Evolutionary conservation across 2,888 invertebrate species (phyloP).

Genomic region (Acrobasis suavella): DNA sequence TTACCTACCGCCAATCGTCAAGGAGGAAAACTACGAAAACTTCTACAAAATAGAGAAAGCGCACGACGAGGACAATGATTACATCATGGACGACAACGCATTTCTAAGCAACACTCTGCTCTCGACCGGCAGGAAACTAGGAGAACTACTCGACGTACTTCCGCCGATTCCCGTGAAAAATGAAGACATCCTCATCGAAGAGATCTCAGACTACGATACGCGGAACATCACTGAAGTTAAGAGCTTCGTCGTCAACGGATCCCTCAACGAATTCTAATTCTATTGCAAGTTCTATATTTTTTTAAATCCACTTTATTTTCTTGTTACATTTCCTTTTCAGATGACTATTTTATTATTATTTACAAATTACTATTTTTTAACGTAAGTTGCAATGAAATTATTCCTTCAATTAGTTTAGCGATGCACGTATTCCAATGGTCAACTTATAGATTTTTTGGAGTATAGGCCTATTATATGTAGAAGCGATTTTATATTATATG

Average conservation of each 20-base stretch:
- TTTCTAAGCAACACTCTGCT: slow-evolving; percentile 62
- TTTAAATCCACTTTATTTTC: slow-evolving; percentile 38
- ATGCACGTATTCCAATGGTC: slow-evolving; percentile 20
- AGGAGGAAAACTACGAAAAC: slow-evolving; percentile 68
- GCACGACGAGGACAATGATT: slow-evolving; percentile 46
- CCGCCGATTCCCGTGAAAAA: slow-evolving; percentile 69
- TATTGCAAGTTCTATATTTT: slow-evolving; percentile 41
- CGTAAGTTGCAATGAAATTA: slow-evolving; percentile 56
- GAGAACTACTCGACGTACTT: slow-evolving; percentile 62
- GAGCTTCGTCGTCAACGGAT: slow-evolving; percentile 67
- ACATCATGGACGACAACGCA: slow-evolving; percentile 41
- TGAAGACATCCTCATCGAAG: slow-evolving; percentile 68
- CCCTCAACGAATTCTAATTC: slow-evolving; percentile 51
- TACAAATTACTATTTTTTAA: slow-evolving; percentile 41
- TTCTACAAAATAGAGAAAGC: slow-evolving; percentile 56
- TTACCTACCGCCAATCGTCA: slow-evolving; percentile 67
- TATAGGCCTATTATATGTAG: slow-evolving; percentile 24
- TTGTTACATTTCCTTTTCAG: slow-evolving; percentile 47
- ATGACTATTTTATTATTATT: slow-evolving; percentile 52
- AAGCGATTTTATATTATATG: slow-evolving; percentile 29
- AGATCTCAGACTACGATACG: slow-evolving; percentile 66
- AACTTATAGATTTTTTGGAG: slow-evolving; percentile 9
- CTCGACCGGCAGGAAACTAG: slow-evolving; percentile 66
- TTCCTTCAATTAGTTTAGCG: slow-evolving; percentile 46
- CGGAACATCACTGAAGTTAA: slow-evolving; percentile 67